phyloP scores from a whole-genome alignment of 1,140 invertebrate species.

The Drosophila quadrilineata region DNA sequence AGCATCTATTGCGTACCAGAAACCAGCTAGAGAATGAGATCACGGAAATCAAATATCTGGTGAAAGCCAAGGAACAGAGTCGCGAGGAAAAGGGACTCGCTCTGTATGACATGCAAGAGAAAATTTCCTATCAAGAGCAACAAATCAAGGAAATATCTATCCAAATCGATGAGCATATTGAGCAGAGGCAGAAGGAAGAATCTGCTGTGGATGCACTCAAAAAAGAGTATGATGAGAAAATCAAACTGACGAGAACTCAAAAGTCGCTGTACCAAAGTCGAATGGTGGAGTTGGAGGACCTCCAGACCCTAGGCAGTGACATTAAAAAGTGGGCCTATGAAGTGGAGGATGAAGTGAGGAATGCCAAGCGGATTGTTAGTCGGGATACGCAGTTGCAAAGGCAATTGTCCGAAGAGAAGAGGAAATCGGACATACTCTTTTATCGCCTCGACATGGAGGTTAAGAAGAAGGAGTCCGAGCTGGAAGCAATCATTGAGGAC shows the following conservation, averaged over 20 bases:
- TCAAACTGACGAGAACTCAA: constrained; percentile 73
- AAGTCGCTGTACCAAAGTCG: constrained; percentile 79
- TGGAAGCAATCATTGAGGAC: constrained; percentile 81
- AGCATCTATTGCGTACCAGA: constrained; percentile 83
- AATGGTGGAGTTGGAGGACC: constrained; percentile 80
- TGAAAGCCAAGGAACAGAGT: constrained; percentile 81
- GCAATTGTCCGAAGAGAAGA: constrained; percentile 82
- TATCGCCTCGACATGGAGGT: constrained; percentile 83
- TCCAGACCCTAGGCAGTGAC: constrained; percentile 79
- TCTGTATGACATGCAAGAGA: constrained; percentile 82
- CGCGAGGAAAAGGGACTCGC: constrained; percentile 81
- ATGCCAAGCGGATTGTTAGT: constrained; percentile 82
- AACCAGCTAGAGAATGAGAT: constrained; percentile 84
- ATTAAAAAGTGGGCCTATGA: constrained; percentile 83
- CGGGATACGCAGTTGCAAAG: constrained; percentile 82
- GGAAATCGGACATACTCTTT: constrained; percentile 83
- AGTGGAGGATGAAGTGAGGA: constrained; percentile 81
- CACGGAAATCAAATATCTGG: constrained; percentile 82
- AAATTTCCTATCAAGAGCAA: constrained; percentile 82
- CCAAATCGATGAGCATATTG: constrained; percentile 80
- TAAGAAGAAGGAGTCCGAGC: constrained; percentile 82
- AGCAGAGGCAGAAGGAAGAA: constrained; percentile 80
- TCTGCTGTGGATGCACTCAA: constrained; percentile 65
- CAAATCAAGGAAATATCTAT: constrained; percentile 82
- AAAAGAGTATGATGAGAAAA: constrained; percentile 74